Conservation (phyloP, 2,888 invertebrate genomes). For the Phymatocera aterrima region DNA sequence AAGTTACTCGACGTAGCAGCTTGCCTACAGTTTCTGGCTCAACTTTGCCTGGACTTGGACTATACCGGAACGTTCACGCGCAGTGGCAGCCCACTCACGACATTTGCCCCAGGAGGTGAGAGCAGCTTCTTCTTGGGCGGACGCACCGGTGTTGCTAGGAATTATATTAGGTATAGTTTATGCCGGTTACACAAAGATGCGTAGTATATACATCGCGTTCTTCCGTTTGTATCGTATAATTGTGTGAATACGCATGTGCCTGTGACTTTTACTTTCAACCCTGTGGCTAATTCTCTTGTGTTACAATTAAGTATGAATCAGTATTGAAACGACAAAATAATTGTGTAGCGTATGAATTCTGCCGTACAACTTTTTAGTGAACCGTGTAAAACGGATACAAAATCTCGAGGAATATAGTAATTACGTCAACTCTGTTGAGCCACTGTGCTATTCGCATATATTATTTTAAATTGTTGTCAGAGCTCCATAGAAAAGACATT, state of each 20-base stretch:
- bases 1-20: not conserved
- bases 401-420: too few relatives aligned
- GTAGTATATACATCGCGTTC: slow-evolving; percentile 36
- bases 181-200: not conserved
- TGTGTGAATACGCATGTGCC: slow-evolving; percentile 55
- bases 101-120: slow-evolving; percentile 71
- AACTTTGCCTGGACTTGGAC: slow-evolving; percentile 20
- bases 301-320: not conserved
- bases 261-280: slow-evolving; percentile 43
- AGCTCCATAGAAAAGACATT: too few relatives aligned
- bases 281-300: not conserved
- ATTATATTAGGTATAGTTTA: slow-evolving; percentile 1
- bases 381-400: too few relatives aligned
- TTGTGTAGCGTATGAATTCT: too few relatives aligned
- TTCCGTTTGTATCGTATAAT: slow-evolving; percentile 55
- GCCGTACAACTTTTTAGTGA: too few relatives aligned
- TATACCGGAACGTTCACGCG: slow-evolving; percentile 64
- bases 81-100: slow-evolving; percentile 68
- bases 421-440: too few relatives aligned
- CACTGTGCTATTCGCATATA: too few relatives aligned
- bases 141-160: slow-evolving; percentile 9
- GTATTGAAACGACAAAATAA: too few relatives aligned
- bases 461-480: too few relatives aligned
- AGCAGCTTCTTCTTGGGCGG: slow-evolving; percentile 63
- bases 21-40: slow-evolving; percentile 9